Base-by-base conservation (phyloP, 92 coral and sea anemone species). In the Porites rus region DNA sequence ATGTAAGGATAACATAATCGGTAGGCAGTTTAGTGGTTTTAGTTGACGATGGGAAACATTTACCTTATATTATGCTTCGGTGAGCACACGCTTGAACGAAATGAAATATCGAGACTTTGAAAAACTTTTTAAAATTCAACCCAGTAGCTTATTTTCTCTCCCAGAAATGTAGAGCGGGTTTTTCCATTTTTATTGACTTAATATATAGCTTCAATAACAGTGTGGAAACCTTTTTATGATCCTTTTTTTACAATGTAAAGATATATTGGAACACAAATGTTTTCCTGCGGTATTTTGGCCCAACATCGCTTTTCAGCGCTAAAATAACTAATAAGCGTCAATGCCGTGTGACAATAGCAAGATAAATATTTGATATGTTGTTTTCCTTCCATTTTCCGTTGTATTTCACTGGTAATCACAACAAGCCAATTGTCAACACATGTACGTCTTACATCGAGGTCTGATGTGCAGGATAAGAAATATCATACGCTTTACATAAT, bases 311-410 rank as follows among this genome's bases (percentile, higher is more conserved):
- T 4, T 43, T 69, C 17, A 1, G 68, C 18, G 9, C 75, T 12
- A n/a, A 70, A 70, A 69, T 81, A 81, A 58, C 46, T 38, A 58
- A 81, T 51, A 53, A 56, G n/a, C 31, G 67, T 51, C 50, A 54
- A 38, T 43, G 66, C n/a, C 13, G 7, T 66, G 83, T 78, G 16
- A 68, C 21, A 6, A 21, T 0, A 80, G 31, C 65, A 18, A 68
- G 65, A 69, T 80, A 24, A 68, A 80, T 67, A 80, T 80, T 69
- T 80, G 73, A 69, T 80, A 51, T 50, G 21, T 68, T 81, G 21
- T 64, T 78, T 67, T 54, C 43, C 19, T 77, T 81, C 6, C 12
- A 70, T 7, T n/a, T 43, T 21, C 17, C 18, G n/a, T 17, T 28
- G 20, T 80, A 12, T 17, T 68, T 64, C 14, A 51, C 73, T 38